Evolutionary conservation across 2,113 vertebrate species (phyloP).

Genomic region (Zapus hudsonius): DNA sequence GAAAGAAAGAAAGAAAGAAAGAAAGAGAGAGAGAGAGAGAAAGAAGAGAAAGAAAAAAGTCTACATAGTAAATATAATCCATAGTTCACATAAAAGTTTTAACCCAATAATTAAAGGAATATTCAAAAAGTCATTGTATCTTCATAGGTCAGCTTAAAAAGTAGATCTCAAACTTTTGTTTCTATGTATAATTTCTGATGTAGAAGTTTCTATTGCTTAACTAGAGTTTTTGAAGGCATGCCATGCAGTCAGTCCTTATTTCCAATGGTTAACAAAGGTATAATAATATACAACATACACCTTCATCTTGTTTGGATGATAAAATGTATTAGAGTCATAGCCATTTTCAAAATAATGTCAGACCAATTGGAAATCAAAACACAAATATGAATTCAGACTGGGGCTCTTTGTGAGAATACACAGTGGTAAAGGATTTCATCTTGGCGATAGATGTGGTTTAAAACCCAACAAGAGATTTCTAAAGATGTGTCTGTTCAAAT

Average conservation of each 20-base stretch:
- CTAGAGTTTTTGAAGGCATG: background rate
- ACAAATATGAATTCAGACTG: background rate
- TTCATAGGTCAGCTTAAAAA: background rate
- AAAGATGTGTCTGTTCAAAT: background rate
- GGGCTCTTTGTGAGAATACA: background rate
- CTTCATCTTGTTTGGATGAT: background rate
- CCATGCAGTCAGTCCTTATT: background rate
- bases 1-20: background rate
- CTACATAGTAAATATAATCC: background rate
- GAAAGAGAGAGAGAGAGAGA: too few relatives aligned
- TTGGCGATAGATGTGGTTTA: background rate
- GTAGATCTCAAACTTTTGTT: background rate
- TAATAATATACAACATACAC: background rate
- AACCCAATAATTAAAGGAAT: background rate
- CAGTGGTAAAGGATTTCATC: background rate
- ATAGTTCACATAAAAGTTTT: background rate
- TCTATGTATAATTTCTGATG: background rate
- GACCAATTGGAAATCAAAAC: background rate
- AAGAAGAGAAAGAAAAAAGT: background rate
- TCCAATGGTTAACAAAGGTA: background rate
- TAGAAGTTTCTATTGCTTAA: background rate
- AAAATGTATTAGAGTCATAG: background rate
- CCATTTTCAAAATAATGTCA: background rate
- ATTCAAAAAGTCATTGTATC: constrained; percentile 24
- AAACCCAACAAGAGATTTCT: background rate